Percentiles rank a stretch among this genome's conserved stretches.
phyloP scores from a whole-genome alignment of 2,888 invertebrate genomes.

The Blomia tropicalis region DNA sequence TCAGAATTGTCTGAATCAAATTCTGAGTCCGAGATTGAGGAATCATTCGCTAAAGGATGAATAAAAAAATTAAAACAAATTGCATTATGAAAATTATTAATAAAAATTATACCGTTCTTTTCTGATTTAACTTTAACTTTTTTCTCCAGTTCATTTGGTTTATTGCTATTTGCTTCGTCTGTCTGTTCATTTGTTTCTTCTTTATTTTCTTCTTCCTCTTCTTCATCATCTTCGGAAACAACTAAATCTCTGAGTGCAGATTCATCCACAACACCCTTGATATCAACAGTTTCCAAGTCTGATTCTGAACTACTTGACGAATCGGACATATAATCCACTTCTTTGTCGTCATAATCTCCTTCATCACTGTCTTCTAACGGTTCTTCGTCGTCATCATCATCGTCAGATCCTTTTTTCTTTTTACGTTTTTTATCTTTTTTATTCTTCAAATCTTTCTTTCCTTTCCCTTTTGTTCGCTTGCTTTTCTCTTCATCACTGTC shows the following conservation, averaged over 20 bases:
- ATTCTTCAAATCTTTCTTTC: conserved; percentile 25
- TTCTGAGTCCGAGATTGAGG: conserved; percentile 24
- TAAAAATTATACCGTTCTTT: conserved; percentile 17
- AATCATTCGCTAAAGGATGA: neutral
- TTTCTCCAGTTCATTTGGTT: conserved; percentile 15
- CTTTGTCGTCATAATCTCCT: conserved; percentile 85
- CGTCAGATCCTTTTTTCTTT: conserved; percentile 50
- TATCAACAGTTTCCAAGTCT: conserved; percentile 31
- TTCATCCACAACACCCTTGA: conserved; percentile 66
- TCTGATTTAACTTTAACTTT: conserved; percentile 26
- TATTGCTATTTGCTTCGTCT: conserved; percentile 18
- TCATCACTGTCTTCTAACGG: conserved; percentile 92
- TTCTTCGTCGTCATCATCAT: conserved; percentile 66
- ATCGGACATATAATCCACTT: conserved; percentile 83
- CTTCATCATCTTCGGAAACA: conserved; percentile 68
- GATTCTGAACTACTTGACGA: conserved; percentile 37
- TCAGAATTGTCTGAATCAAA: conserved; percentile 46
- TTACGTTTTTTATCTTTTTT: conserved; percentile 37
- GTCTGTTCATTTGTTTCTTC: conserved; percentile 42
- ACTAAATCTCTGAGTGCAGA: conserved; percentile 67
- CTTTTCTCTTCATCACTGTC: conserved; percentile 29
- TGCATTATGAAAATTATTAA: conserved; percentile 6
- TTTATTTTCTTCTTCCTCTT: conserved; percentile 56
- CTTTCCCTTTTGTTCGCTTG: conserved; percentile 18
- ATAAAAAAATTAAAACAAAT: neutral